phyloP scores from a whole-genome alignment of 2,797 vertebrate genomes.

The Tachyglossus aculeatus region DNA sequence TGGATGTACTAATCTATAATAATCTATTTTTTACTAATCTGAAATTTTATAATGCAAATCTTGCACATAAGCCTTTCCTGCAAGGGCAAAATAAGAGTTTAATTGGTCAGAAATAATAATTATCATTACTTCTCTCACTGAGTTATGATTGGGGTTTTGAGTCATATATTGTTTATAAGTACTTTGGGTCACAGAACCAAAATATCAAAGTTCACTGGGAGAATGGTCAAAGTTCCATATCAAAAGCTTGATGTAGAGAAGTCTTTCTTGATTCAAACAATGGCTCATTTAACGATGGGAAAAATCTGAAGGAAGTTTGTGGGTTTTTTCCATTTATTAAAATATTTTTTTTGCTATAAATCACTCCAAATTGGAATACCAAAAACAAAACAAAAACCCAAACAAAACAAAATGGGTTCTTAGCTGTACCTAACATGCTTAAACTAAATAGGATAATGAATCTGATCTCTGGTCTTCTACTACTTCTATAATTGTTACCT shows the following conservation, averaged over 20 bases:
- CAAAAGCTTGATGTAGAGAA: constrained; percentile 32
- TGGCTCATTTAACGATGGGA: constrained; percentile 16
- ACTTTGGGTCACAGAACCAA: constrained; percentile 19
- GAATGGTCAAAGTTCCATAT: constrained; percentile 42
- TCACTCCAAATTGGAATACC: background rate
- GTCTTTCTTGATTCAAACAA: constrained; percentile 29
- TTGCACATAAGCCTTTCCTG: background rate
- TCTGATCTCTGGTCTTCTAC: constrained; percentile 35
- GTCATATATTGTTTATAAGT: background rate
- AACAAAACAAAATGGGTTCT: too few relatives aligned
- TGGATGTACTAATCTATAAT: background rate
- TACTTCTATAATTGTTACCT: constrained; percentile 32
- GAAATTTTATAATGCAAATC: constrained; percentile 25
- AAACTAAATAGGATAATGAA: constrained; percentile 30
- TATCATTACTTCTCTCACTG: background rate
- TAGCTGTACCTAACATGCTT: constrained; percentile 4
- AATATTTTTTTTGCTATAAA: constrained; percentile 31
- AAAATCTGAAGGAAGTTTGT: constrained; percentile 16
- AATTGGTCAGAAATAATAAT: background rate
- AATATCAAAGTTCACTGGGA: constrained; percentile 55
- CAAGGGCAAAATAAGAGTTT: background rate
- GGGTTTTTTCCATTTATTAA: background rate
- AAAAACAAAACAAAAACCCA: constrained; percentile 36
- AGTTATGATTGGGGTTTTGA: constrained; percentile 39
- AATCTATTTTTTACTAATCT: constrained; percentile 39